Percentiles rank a stretch among this genome's conserved stretches.
Conservation (phyloP, 35 echinoderm and acorn worm genomes). For the Lytechinus variegatus region DNA sequence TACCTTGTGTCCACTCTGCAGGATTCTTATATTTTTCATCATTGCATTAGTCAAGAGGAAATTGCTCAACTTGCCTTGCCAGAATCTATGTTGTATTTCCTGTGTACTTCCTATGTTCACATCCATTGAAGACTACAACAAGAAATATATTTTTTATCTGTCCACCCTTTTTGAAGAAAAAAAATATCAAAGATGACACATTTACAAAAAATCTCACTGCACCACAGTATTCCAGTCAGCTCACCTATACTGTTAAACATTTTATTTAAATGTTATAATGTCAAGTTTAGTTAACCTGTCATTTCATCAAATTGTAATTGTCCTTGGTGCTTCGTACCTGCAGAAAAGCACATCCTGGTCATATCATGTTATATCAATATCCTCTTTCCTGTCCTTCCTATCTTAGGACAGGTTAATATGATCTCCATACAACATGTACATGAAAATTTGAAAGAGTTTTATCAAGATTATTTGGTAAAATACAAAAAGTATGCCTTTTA, state of each 20-base stretch:
- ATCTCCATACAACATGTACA: too few species aligned
- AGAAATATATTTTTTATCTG: not conserved
- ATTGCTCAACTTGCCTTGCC: not conserved
- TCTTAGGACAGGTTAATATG: too few species aligned
- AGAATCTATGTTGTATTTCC: not conserved
- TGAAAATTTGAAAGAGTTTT: too few species aligned
- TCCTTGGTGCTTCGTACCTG: not conserved
- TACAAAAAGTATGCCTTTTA: too few species aligned
- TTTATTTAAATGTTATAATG: not conserved
- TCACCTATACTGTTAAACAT: not conserved
- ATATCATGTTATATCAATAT: not conserved
- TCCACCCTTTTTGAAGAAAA: too few species aligned
- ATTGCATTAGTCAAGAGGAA: not conserved
- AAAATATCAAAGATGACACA: too few species aligned
- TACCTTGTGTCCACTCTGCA: too few species aligned
- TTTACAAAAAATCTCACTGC: too few species aligned
- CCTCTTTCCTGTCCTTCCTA: not conserved
- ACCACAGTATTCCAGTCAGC: not conserved
- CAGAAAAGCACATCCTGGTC: not conserved
- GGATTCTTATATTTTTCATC: not conserved
- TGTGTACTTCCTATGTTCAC: not conserved
- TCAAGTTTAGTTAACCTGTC: not conserved
- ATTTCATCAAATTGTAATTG: not conserved
- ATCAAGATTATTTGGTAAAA: too few species aligned
- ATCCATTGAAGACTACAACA: not conserved